A percentile compares a stretch with the other conserved stretches of the same genome.
Evolutionary conservation across 2,113 vertebrate genomes (phyloP).

Genomic region (Pongo abelii): DNA sequence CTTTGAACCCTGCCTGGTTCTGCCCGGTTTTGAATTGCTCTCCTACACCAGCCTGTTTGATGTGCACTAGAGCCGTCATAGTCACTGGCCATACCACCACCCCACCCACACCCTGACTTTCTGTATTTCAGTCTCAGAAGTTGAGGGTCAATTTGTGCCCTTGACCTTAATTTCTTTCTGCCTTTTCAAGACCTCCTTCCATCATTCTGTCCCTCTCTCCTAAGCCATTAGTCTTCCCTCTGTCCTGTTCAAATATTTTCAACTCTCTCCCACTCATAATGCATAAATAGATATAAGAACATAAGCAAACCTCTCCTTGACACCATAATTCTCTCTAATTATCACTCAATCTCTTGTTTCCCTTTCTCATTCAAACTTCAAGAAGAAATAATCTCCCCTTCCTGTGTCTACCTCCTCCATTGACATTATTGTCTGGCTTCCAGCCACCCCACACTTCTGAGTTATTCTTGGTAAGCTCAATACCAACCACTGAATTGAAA

Average conservation of each 20-base stretch:
- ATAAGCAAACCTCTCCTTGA: not conserved
- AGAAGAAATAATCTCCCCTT: not conserved
- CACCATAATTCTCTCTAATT: not conserved
- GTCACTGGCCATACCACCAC: too few relatives aligned
- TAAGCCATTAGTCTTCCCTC: not conserved
- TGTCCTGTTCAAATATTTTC: not conserved
- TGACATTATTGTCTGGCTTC: not conserved
- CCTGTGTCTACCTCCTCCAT: not conserved
- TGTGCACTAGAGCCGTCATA: fast-evolving
- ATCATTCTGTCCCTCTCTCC: not conserved
- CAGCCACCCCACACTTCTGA: not conserved
- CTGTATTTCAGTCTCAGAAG: not conserved
- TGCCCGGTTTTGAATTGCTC: not conserved
- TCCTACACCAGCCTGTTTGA: fast-evolving
- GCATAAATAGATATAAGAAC: not conserved
- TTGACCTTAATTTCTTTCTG: not conserved
- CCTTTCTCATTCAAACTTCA: not conserved
- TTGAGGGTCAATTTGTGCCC: not conserved
- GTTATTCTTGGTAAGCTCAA: not conserved
- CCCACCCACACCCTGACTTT: not conserved
- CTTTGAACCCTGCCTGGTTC: not conserved
- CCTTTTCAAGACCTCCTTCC: not conserved
- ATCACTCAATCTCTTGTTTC: not conserved
- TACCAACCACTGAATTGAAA: not conserved
- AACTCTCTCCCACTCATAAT: not conserved